These are phyloP conservation scores for Parascotia fuliginaria DNA, from an alignment of 2,888 invertebrate genomes.

Conservation along the genomic window DNA sequence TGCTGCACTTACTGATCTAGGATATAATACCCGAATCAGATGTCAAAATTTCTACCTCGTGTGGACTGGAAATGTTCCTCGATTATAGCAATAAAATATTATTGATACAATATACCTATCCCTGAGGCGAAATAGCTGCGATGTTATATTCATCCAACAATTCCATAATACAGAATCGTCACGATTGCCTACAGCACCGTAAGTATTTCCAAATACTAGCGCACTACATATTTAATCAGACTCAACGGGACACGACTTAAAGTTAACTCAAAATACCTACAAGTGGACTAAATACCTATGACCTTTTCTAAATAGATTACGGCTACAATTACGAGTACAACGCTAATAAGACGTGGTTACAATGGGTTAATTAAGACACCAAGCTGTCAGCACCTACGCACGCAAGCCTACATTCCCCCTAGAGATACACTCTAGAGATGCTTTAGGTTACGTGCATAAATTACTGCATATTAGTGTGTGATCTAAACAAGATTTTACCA, in stretches of 20 bases:
- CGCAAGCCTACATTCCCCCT: constrained; percentile 35
- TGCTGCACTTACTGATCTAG: too few species aligned
- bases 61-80: too few species aligned
- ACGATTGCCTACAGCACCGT: constrained; percentile 3
- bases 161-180: not conserved
- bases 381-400: constrained; percentile 56
- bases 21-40: too few species aligned
- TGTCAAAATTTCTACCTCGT: too few species aligned
- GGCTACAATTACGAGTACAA: constrained; percentile 49
- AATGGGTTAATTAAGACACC: constrained; percentile 74
- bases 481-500: not conserved
- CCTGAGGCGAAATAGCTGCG: too few species aligned
- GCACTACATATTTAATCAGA: constrained; percentile 41
- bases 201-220: constrained; percentile 20
- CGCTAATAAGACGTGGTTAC: constrained; percentile 59
- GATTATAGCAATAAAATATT: too few species aligned
- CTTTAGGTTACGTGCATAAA: constrained; percentile 26
- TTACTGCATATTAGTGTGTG: constrained; percentile 12
- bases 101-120: too few species aligned
- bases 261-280: constrained; percentile 59
- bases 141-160: too few species aligned
- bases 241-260: constrained; percentile 55
- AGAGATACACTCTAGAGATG: constrained; percentile 34
- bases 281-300: constrained; percentile 67
- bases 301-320: constrained; percentile 56